A percentile compares a stretch with the other conserved stretches of the same genome.
These are phyloP conservation scores for Plumapathes pennacea DNA, from an alignment of 92 coral and sea anemone species.

Conservation along the genomic window DNA sequence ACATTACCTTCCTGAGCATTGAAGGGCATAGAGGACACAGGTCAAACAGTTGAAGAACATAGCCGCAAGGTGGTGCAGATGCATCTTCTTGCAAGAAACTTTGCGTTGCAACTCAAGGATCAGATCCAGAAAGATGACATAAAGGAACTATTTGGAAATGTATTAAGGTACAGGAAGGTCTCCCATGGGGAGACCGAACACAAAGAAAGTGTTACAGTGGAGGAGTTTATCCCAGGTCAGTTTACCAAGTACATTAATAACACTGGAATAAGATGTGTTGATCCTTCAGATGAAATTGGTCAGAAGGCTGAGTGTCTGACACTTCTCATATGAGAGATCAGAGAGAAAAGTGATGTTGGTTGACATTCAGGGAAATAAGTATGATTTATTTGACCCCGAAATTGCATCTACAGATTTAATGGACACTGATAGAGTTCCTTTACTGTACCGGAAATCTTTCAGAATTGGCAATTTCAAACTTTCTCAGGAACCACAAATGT, in stretches of 20 bases:
- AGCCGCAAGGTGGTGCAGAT: conserved; percentile 62
- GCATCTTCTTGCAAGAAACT: conserved; percentile 64
- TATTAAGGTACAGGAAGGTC: conserved; percentile 27
- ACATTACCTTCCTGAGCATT: conserved; percentile 48
- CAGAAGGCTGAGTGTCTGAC: conserved; percentile 49
- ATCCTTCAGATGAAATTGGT: conserved; percentile 21
- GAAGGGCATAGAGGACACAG: conserved; percentile 39
- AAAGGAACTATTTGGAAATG: conserved; percentile 28
- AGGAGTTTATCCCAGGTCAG: conserved; percentile 31
- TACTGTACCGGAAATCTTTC: conserved; percentile 46
- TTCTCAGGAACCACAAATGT: conserved; percentile 17
- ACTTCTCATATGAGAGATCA: conserved; percentile 40
- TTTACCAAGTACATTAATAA: conserved; percentile 50
- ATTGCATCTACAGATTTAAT: conserved; percentile 10
- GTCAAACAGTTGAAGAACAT: conserved; percentile 58
- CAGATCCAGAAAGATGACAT: conserved; percentile 12
- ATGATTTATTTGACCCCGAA: conserved; percentile 46
- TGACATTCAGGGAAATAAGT: conserved; percentile 38
- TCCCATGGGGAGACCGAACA: conserved; percentile 33
- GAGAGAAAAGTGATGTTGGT: conserved; percentile 37
- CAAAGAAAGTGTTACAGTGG: conserved; percentile 41
- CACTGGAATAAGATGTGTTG: conserved; percentile 28
- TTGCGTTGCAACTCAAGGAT: conserved; percentile 41
- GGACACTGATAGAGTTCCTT: conserved; percentile 11
- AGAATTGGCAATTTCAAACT: conserved; percentile 19